phyloP scores from a whole-genome alignment of 2,888 invertebrate genomes.

The Anthophora plumipes region DNA sequence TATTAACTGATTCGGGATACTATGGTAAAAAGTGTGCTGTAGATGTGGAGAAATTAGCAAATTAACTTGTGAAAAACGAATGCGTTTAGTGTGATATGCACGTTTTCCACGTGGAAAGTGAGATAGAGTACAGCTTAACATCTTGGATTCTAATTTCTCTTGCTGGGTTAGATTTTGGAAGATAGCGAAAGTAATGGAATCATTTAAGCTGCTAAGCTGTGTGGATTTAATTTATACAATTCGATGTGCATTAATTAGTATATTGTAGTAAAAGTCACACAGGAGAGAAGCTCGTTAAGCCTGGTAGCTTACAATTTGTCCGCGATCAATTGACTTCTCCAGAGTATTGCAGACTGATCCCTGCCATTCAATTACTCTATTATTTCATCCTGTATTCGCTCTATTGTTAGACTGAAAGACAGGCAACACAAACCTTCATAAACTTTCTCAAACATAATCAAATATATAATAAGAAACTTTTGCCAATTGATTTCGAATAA shows the following conservation, averaged over 20 bases:
- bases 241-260: not conserved
- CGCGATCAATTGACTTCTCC: conserved; percentile 13
- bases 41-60: not conserved
- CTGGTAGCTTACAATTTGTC: not conserved
- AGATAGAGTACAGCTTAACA: not conserved
- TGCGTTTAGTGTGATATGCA: not conserved
- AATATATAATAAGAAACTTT: too few species aligned
- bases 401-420: not conserved
- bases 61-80: too few species aligned
- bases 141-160: not conserved
- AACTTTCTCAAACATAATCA: not conserved
- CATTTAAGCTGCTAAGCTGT: not conserved
- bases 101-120: not conserved
- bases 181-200: too few species aligned
- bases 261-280: not conserved
- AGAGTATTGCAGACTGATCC: not conserved
- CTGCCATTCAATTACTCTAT: not conserved
- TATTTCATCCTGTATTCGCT: not conserved
- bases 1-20: too few species aligned
- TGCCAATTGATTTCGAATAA: not conserved
- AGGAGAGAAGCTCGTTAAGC: not conserved
- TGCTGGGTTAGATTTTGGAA: not conserved
- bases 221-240: not conserved
- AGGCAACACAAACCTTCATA: not conserved
- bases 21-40: too few species aligned